phyloP scores from a whole-genome alignment of 2,888 invertebrate species.

The Laspeyria flexula region DNA sequence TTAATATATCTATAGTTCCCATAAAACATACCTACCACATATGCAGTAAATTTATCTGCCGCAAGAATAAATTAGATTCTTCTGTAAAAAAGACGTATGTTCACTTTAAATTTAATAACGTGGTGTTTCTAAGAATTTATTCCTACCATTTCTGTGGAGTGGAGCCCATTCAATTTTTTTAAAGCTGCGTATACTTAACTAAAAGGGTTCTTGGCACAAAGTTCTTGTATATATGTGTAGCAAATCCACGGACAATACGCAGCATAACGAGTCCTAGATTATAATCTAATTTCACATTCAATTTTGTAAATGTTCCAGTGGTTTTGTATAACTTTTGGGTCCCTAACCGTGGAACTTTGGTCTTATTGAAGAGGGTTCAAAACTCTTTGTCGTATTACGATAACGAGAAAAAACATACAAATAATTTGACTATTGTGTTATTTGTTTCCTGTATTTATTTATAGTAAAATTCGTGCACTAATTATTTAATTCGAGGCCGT shows the following conservation, averaged over 20 bases:
- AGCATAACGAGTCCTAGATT: slow-evolving; percentile 22
- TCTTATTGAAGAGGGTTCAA: slow-evolving; percentile 12
- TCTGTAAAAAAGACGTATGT: not conserved
- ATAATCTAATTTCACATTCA: slow-evolving; percentile 38
- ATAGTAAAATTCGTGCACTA: no score
- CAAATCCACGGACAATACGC: slow-evolving; percentile 16
- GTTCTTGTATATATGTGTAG: not conserved
- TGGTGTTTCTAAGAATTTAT: not conserved
- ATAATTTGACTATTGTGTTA: no score
- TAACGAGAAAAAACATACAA: slow-evolving; percentile 6
- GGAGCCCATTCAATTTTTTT: not conserved
- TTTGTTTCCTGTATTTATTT: no score
- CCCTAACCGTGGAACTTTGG: slow-evolving; percentile 19
- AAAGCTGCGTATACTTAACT: slow-evolving; percentile 4
- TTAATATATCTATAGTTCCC: no score
- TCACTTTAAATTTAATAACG: not conserved
- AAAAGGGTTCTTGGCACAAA: slow-evolving; percentile 3
- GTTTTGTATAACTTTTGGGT: slow-evolving; percentile 26
- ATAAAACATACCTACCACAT: no score
- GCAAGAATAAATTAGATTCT: no score
- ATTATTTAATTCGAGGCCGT: no score
- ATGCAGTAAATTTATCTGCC: no score
- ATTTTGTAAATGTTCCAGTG: slow-evolving; percentile 31
- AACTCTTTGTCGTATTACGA: slow-evolving; percentile 11
- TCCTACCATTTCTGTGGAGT: not conserved